Evolutionary conservation across 2,113 vertebrate genomes (phyloP).

Genomic region (Rhineura floridana): DNA sequence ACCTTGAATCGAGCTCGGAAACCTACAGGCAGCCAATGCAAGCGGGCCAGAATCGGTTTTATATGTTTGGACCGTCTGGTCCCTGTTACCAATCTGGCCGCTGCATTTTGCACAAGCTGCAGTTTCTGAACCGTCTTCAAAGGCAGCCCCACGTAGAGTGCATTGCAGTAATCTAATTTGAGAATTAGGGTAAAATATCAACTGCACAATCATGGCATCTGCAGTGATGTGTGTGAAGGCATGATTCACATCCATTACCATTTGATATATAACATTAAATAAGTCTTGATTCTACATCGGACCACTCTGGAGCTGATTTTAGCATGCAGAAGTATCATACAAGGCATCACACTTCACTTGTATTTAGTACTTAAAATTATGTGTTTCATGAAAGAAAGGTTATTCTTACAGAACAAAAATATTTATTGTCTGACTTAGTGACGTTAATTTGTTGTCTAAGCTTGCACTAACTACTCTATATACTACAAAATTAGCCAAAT

Average conservation of each 20-base stretch:
- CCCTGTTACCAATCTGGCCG: too few species aligned
- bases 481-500: not conserved
- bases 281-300: not conserved
- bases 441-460: not conserved
- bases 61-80: too few species aligned
- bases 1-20: too few species aligned
- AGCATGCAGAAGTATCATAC: not conserved
- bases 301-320: not conserved
- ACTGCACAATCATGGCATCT: not conserved
- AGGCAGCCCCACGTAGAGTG: too few species aligned
- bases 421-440: not conserved
- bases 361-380: not conserved
- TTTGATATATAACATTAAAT: not conserved
- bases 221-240: not conserved
- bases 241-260: not conserved
- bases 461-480: not conserved
- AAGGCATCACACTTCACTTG: not conserved
- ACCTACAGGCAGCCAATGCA: too few species aligned
- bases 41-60: too few species aligned
- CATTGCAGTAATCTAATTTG: too few species aligned
- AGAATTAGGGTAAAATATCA: not conserved
- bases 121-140: too few species aligned
- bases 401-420: not conserved
- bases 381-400: not conserved
- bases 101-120: too few species aligned